Base-by-base conservation (phyloP, 2,797 vertebrate species). In the Tamandua tetradactyla region DNA sequence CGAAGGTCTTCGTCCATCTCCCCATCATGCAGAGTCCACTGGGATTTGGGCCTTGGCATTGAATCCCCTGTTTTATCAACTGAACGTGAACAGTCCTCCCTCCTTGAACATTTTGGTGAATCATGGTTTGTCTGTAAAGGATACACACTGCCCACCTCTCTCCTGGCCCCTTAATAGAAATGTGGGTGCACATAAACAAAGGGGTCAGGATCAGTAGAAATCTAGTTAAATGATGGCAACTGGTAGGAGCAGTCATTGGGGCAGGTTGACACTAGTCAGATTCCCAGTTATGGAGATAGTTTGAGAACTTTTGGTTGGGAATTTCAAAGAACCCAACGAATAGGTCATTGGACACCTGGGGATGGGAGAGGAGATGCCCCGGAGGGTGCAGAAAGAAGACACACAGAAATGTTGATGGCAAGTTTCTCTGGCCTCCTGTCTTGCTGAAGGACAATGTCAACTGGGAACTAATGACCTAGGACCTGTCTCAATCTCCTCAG, bases 81-180 rank as follows among this genome's bases (percentile, higher is more conserved):
- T 66, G 15, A 12, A 85, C n/a, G 17, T 64, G 47, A 94, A 35
- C 20, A 57, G 22, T 66, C 69, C 22, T 80, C 14, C 27, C 10
- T 91, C 14, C 18, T 66, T 64, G n/a, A 93, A 47, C 42, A 64
- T 76, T 89, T 92, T 40, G 30, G 18, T 8, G 68, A 82, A 83
- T 79, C 74, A 78, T 55, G 32, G 27, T 80, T 94, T 92, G 32
- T 91, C n/a, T 94, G 18, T 69, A 66, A 76, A 87, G 40, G 35
- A 75, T 17, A 80, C 12, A 18, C 30, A 61, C 8, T 75, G 11
- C 20, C 20, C 42, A 49, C 27, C 66, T 88, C 23, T 86, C 14
- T 84, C 30, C 37, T 42, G 37, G 15, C 0, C 7, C 32, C 42
- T 75, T 76, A 69, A 59, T 49, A 55, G 80, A 71, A 88, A 85